Evolutionary conservation across 2,113 vertebrate genomes (phyloP).

Genomic region (Hippoglossus stenolepis): DNA sequence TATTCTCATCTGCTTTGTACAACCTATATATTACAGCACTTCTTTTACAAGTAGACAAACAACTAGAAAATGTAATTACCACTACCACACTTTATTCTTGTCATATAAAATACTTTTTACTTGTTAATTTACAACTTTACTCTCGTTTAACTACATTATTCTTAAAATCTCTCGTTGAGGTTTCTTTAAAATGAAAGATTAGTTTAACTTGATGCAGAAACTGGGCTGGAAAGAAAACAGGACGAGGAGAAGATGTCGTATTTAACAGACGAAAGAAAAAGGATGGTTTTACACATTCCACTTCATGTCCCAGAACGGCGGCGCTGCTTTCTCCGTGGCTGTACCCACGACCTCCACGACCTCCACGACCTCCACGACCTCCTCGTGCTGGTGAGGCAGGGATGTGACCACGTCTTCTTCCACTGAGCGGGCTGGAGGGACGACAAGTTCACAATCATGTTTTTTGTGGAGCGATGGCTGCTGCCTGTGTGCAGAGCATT

Average conservation of each 20-base stretch:
- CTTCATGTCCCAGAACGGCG: conserved; percentile 70
- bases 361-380: neutral
- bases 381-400: conserved; percentile 32
- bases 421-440: conserved; percentile 17
- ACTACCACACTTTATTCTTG: too few species aligned
- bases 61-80: neutral
- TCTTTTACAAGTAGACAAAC: neutral
- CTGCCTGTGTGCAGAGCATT: too few species aligned
- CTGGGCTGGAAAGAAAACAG: conserved; percentile 1
- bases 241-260: neutral
- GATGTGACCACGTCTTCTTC: conserved; percentile 41
- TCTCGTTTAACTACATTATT: too few species aligned
- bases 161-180: too few species aligned
- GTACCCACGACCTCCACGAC: conserved; percentile 23
- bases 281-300: conserved; percentile 61
- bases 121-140: too few species aligned
- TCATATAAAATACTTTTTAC: too few species aligned
- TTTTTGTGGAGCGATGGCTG: too few species aligned
- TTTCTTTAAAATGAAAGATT: too few species aligned
- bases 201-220: neutral
- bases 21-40: too few species aligned
- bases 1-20: neutral
- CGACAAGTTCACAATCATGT: neutral
- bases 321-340: conserved; percentile 52
- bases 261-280: neutral